phyloP scores from a whole-genome alignment of 2,888 invertebrate species.

The Lasioglossum vierecki region DNA sequence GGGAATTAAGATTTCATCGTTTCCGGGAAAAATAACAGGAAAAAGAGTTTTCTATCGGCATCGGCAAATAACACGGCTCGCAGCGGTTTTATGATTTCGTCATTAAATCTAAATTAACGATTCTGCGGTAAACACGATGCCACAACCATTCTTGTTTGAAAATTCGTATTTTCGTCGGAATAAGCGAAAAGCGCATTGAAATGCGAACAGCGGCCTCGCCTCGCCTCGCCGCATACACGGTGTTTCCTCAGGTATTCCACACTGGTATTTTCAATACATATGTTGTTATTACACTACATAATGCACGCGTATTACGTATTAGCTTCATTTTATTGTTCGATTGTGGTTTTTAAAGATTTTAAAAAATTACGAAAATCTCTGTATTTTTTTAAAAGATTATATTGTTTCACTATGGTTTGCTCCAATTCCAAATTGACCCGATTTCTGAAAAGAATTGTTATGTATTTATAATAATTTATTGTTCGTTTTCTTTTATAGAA shows the following conservation, averaged over 20 bases:
- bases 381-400: background rate
- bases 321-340: background rate
- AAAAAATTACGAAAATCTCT: background rate
- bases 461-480: background rate
- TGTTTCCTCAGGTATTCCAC: background rate
- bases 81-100: background rate
- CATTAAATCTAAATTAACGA: constrained; percentile 21
- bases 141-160: background rate
- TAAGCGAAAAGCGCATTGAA: background rate
- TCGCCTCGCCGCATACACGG: background rate
- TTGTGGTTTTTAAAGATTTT: background rate
- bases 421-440: too few species aligned
- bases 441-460: background rate
- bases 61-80: background rate
- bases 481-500: background rate
- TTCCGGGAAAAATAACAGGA: background rate
- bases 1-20: constrained; percentile 17
- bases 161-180: background rate
- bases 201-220: background rate
- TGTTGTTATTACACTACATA: background rate
- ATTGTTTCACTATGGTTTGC: background rate
- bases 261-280: background rate
- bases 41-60: background rate
- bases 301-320: background rate
- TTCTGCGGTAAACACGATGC: constrained; percentile 19